Base-by-base conservation (phyloP, 1,140 invertebrate genomes). In the Lordiphosa stackelbergi region DNA sequence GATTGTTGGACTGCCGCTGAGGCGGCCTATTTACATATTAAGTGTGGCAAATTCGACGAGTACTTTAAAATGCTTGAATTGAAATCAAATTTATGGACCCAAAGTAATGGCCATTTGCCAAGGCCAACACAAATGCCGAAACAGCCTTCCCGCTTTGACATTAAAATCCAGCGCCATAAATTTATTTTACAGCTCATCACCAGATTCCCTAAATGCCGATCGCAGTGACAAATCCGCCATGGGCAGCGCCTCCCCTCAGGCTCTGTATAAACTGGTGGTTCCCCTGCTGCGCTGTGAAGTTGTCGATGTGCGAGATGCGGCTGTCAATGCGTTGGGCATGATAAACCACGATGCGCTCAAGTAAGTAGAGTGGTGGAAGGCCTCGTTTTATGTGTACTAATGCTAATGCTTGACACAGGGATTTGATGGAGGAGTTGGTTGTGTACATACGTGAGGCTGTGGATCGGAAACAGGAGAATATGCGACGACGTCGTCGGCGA, bases 381-480 rank as follows among this genome's bases (percentile, higher is more conserved):
- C 12, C 7, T 34, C 19, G 11, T 34, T 53, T 54, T 34, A 10
- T 46, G 43, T 12, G 28, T 24, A 31, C 28, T 22, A 16, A 38
- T 45, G 24, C 28, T 47, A 42, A 11, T 8, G 13, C 11, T 52
- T 51, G 19, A 46, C 36, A 9, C 84, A 98, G 97, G 85, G 97
- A 99, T 89, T 89, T 99, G 36, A 95, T 99, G 92, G 98, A 99
- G 83, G 98, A 99, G 89, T 86, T 99, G 13, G 91, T 96, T 7
- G 91, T 93, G 2, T 94, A 95, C 62, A 93, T 99, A 47, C 92
- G 97, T 24, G 98, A 99, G 88, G 96, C 97, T 1, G 94, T 98
- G n/a, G 98, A 99, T 88, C 91, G 96, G 19, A 99, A 99, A 87
- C 95, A 98, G 88, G 98, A 99, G 88, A 99, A 98, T 83, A 95